phyloP scores from a whole-genome alignment of 1,140 invertebrate species.

The Trichonephila clavipes region DNA sequence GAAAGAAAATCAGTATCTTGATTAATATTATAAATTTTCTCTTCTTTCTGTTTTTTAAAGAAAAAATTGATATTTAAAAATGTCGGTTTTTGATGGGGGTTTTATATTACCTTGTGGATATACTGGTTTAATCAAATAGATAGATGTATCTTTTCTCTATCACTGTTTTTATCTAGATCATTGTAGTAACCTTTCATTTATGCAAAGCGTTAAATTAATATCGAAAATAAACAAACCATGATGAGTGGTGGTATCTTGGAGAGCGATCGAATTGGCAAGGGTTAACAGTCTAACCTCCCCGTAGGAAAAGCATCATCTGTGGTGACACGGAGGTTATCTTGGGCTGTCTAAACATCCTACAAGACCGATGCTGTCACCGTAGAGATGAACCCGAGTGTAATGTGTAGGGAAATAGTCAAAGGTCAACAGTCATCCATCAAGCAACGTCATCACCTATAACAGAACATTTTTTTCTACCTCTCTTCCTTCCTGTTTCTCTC shows the following conservation, averaged over 20 bases:
- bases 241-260: not conserved
- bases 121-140: too few species aligned
- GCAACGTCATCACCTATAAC: slow-evolving; percentile 48
- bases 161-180: too few species aligned
- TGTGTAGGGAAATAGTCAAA: slow-evolving; percentile 41
- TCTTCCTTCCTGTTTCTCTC: not conserved
- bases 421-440: slow-evolving; percentile 66
- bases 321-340: slow-evolving; percentile 43
- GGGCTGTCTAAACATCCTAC: slow-evolving; percentile 35
- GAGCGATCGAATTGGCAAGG: not conserved
- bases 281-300: slow-evolving; percentile 1
- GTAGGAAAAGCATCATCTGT: slow-evolving; percentile 13
- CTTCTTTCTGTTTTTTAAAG: too few species aligned
- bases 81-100: too few species aligned
- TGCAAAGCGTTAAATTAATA: too few species aligned
- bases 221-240: too few species aligned
- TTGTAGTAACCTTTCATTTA: too few species aligned
- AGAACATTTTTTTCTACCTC: slow-evolving; percentile 3
- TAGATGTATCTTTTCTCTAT: too few species aligned
- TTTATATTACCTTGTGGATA: too few species aligned
- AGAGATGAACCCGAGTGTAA: slow-evolving; percentile 38
- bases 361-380: slow-evolving; percentile 21
- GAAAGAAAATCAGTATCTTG: too few species aligned
- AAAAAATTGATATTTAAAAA: too few species aligned
- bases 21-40: too few species aligned